Evolutionary conservation across 1,140 invertebrate genomes (phyloP).

Genomic region (Meloidogyne chitwoodi): DNA sequence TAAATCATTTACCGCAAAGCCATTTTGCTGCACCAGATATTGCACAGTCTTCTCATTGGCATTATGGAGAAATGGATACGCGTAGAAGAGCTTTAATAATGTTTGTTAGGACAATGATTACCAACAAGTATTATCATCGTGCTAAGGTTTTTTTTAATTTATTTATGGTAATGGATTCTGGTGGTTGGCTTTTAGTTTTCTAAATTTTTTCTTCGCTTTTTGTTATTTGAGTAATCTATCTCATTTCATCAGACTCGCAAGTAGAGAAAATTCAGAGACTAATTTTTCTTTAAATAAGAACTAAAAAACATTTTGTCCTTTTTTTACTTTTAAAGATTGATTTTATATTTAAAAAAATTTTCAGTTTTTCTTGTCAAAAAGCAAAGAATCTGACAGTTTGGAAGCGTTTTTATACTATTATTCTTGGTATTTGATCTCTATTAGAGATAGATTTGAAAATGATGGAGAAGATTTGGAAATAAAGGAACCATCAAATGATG

Average conservation of each 20-base stretch:
- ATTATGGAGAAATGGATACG: not conserved
- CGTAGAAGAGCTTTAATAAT: conserved; percentile 5
- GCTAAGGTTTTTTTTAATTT: not conserved
- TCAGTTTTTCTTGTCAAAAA: conserved; percentile 16
- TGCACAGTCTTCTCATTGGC: not conserved
- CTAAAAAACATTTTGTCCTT: too few species aligned
- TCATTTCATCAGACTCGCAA: too few species aligned
- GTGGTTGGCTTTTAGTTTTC: not conserved
- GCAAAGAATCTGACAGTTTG: conserved; percentile 10
- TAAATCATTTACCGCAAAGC: conserved; percentile 20
- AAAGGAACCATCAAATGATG: conserved; percentile 23
- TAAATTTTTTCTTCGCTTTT: not conserved
- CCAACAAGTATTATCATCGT: conserved; percentile 29
- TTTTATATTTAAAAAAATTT: not conserved
- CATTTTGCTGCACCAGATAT: not conserved
- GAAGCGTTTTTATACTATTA: conserved; percentile 44
- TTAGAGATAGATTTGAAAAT: conserved; percentile 29
- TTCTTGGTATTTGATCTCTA: conserved; percentile 46
- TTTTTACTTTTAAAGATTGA: too few species aligned
- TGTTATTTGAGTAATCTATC: too few species aligned
- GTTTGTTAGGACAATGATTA: conserved; percentile 37
- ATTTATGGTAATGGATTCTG: too few species aligned
- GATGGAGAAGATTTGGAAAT: conserved; percentile 35
- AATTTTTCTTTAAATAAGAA: too few species aligned
- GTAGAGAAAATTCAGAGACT: too few species aligned